Percentiles rank a stretch among this genome's conserved stretches.
Conservation (phyloP, 2,888 invertebrate genomes). For the Thalpophila matura region DNA sequence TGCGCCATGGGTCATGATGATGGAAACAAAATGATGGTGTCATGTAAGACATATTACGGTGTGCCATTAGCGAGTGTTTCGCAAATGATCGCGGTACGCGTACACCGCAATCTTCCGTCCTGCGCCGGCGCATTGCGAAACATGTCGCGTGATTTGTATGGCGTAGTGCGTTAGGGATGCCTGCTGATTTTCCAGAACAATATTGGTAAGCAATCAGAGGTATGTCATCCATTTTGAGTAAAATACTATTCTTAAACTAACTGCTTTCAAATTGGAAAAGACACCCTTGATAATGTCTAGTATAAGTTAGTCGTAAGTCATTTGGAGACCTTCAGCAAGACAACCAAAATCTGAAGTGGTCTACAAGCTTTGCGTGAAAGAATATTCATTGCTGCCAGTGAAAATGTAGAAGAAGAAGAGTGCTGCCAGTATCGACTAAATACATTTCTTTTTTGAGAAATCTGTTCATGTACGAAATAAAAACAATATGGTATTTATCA, state of each 20-base stretch:
- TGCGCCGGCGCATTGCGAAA: conserved; percentile 50
- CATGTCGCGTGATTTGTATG: conserved; percentile 51
- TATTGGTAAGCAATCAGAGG: neutral
- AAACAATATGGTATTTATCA: neutral
- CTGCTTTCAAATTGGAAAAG: neutral
- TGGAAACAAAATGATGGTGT: conserved; percentile 39
- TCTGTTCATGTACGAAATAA: too few relatives aligned
- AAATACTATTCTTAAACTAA: neutral
- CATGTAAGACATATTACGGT: conserved; percentile 51
- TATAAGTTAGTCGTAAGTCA: too few relatives aligned
- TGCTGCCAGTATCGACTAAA: too few relatives aligned
- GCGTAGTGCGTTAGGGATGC: conserved; percentile 49
- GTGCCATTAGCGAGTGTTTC: conserved; percentile 52
- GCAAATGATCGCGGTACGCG: conserved; percentile 57
- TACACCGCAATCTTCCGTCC: conserved; percentile 62
- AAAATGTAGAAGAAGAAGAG: too few relatives aligned
- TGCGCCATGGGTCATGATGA: neutral
- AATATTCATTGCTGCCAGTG: too few relatives aligned
- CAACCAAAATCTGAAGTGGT: too few relatives aligned
- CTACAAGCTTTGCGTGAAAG: too few relatives aligned
- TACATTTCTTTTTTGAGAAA: too few relatives aligned
- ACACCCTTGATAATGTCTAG: too few relatives aligned
- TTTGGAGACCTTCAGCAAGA: too few relatives aligned
- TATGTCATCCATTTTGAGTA: too few relatives aligned
- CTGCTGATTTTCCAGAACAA: neutral